A percentile compares a stretch with the other conserved stretches of the same genome.
These are phyloP conservation scores for Neoaliturus tenellus DNA, from an alignment of 2,888 invertebrate species.

Conservation along the genomic window DNA sequence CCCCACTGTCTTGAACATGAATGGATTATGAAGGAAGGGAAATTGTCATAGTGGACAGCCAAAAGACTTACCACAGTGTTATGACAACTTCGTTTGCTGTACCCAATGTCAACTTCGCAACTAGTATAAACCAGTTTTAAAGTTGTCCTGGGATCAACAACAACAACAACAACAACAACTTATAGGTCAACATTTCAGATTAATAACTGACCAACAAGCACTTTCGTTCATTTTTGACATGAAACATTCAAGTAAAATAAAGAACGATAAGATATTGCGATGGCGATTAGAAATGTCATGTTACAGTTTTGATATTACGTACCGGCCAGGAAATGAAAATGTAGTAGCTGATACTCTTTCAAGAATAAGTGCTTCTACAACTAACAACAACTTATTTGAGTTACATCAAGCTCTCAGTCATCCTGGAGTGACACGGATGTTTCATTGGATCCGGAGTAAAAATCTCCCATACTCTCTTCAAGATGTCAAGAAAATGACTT, in stretches of 20 bases:
- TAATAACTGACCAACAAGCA: slow-evolving; percentile 41
- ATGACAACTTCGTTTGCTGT: too few relatives aligned
- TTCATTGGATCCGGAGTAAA: slow-evolving; percentile 60
- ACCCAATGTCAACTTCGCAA: too few relatives aligned
- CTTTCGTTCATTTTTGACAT: slow-evolving; percentile 58
- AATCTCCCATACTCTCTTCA: slow-evolving; percentile 60
- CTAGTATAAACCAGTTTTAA: too few relatives aligned
- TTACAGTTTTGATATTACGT: slow-evolving; percentile 59
- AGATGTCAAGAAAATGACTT: slow-evolving; percentile 57
- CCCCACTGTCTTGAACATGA: too few relatives aligned
- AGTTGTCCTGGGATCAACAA: too few relatives aligned
- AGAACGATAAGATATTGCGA: slow-evolving; percentile 58
- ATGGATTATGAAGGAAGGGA: too few relatives aligned
- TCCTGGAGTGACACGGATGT: slow-evolving; percentile 60
- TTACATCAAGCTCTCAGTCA: slow-evolving; percentile 61
- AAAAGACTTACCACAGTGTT: too few relatives aligned
- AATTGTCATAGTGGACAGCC: too few relatives aligned
- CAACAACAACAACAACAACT: too few relatives aligned
- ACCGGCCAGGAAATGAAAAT: slow-evolving; percentile 61
- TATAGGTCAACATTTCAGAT: too few relatives aligned
- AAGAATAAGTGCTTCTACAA: slow-evolving; percentile 3
- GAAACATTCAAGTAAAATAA: slow-evolving; percentile 53
- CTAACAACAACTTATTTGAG: not conserved
- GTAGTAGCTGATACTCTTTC: slow-evolving; percentile 41
- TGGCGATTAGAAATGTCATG: slow-evolving; percentile 58